Conservation (phyloP, 2,113 vertebrate species). For the Ammodramus savannarum region DNA sequence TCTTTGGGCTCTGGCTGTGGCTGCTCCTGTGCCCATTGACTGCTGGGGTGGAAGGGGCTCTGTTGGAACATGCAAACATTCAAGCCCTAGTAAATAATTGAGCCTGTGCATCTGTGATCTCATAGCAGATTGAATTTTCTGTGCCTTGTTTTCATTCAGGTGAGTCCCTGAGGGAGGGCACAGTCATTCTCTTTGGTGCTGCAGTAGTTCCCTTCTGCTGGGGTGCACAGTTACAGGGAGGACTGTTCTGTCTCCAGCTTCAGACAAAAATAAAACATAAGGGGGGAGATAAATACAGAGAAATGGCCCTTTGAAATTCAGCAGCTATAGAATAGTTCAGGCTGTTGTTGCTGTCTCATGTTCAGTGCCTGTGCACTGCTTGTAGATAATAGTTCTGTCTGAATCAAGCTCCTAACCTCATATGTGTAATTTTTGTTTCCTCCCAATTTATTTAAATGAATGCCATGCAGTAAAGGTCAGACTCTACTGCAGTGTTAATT, state of each 20-base stretch:
- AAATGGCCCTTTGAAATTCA: background rate
- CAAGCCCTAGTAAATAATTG: background rate
- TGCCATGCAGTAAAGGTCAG: background rate
- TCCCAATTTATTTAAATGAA: background rate
- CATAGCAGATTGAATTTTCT: background rate
- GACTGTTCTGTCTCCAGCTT: accelerated
- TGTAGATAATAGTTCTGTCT: background rate
- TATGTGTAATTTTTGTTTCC: background rate
- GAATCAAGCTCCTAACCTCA: background rate
- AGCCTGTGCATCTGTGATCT: background rate
- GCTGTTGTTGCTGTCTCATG: background rate
- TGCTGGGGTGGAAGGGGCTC: background rate
- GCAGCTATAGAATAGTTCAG: background rate
- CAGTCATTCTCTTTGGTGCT: background rate
- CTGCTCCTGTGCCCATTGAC: background rate
- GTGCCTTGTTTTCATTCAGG: background rate
- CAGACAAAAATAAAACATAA: background rate
- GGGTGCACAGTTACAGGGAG: background rate
- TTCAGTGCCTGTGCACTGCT: background rate
- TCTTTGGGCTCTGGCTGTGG: background rate
- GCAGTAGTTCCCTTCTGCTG: background rate
- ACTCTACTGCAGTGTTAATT: background rate
- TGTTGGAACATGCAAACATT: background rate
- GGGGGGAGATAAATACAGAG: background rate
- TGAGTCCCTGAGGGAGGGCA: background rate